Evolutionary conservation across 2,888 invertebrate genomes (phyloP), one percentile per base, ranked within the genome.

Genomic region (Macrophya annulata): DNA sequence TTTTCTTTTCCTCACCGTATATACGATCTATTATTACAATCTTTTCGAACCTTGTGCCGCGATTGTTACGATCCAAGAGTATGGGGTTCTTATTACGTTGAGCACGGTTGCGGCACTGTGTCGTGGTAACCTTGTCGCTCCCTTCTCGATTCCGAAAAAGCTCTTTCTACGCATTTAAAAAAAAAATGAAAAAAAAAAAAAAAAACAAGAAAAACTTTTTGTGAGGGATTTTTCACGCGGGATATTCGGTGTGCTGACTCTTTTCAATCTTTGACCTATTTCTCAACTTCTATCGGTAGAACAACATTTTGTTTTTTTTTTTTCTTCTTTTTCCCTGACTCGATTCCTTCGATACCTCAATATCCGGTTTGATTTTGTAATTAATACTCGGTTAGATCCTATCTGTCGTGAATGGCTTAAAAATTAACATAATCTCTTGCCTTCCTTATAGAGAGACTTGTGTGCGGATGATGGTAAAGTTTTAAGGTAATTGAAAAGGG

Each of bases 201-300:
- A 21, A 43, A 74, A 25, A 72, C n/a, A 8, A 40, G 43, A 76
- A 45, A 76, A 37, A 37, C 55, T 37, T 17, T 10, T 45, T n/a
- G 55, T n/a, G 2, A 55, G 55, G 51, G 37, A 77, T 31, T 74
- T 51, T 17, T 31, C 37, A 21, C 21, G 74, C 21, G 17, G 45
- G 48, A 51, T 51, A 31, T 51, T 59, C 37, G 79, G 79, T 40
- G 17, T 45, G 21, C 31, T 45, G 68, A 12, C 48, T 68, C 82
- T 55, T 45, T 83, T 68, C 82, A 83, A 83, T 83, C 65, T 83
- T 55, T 68, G 45, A 83, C 82, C 68, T 45, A 21, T 68, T 79
- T 17, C 31, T 55, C 45, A 9, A 48, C 45, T 48, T 25, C 25
- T n/a, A 12, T 4, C 21, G 76, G 45, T 48, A 5, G n/a, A 25